phyloP scores from a whole-genome alignment of 2,888 invertebrate genomes.

The Idaea biselata region DNA sequence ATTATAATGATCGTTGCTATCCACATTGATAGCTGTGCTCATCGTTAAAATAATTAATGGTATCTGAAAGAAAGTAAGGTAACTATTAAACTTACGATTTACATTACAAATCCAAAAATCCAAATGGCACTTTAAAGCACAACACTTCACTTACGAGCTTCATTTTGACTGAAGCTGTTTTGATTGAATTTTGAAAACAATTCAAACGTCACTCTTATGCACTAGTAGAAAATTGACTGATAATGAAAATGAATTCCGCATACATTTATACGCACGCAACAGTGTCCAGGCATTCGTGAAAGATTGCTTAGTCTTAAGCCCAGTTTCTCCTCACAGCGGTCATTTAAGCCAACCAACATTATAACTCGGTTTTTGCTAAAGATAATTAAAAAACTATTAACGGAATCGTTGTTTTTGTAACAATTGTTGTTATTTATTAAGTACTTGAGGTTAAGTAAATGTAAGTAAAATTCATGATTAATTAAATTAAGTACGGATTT shows the following conservation, averaged over 20 bases:
- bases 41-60: slow-evolving; percentile 48
- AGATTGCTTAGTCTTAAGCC: slow-evolving; percentile 55
- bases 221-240: slow-evolving; percentile 69
- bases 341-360: slow-evolving; percentile 25
- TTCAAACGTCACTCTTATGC: slow-evolving; percentile 65
- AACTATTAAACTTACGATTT: slow-evolving; percentile 43
- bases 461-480: background rate
- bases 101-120: slow-evolving; percentile 32
- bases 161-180: slow-evolving; percentile 66
- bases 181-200: slow-evolving; percentile 37
- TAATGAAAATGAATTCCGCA: slow-evolving; percentile 80
- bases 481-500: background rate
- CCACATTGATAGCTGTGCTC: slow-evolving; percentile 42
- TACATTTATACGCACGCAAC: slow-evolving; percentile 78
- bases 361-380: slow-evolving; percentile 18
- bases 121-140: slow-evolving; percentile 43
- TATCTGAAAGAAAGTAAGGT: slow-evolving; percentile 57
- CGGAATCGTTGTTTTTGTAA: background rate
- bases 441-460: too few species aligned
- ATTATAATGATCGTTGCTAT: slow-evolving; percentile 55
- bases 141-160: slow-evolving; percentile 74
- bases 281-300: slow-evolving; percentile 76
- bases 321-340: slow-evolving; percentile 59
- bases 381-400: slow-evolving; percentile 19
- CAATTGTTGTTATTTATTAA: too few species aligned